Evolutionary conservation across 2,888 invertebrate species (phyloP), one percentile per base, ranked within the genome.

Genomic region (Leptinotarsa tumamoca): DNA sequence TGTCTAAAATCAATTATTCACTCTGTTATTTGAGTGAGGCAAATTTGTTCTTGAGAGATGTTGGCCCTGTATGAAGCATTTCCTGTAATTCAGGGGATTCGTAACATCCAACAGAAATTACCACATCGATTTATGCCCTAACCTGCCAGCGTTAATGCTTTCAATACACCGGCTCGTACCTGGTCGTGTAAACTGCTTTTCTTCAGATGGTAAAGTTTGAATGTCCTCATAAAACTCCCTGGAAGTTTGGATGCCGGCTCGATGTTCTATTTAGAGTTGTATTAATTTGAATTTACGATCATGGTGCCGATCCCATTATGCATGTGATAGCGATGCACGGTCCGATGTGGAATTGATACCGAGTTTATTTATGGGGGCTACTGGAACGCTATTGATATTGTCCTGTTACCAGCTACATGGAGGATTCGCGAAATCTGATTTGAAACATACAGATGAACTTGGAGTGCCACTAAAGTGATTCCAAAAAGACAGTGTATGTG

Each of bases 201-300:
- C 63, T 63, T 63, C 63, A 33, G 63, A 33, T 33, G 43, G 63
- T 63, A 43, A 63, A 63, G 43, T 63, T 63, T 63, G 63, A 63
- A 63, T 63, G 63, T 63, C 43, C 63, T 63, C 63, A 63, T 63
- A 63, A 63, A 63, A 63, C 18, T 63, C 54, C 79, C 76, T 74
- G 79, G 80, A 79, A 81, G 81, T 82, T 81, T 70, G 72, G 78
- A 80, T 79, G 80, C 43, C 52, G 76, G 79, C 82, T 80, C 81
- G 79, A 81, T 77, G 80, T 80, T 81, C 81, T 83, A 84, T 84
- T 84, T 84, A 84, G 83, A 84, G 82, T 83, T 84, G 78, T 78
- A 83, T 81, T 85, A 85, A 85, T 85, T 84, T 83, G 80, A 84
- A 85, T 85, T 85, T 85, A 85, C 83, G 85, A 82, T 72, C 82